Conservation (phyloP, 2,888 invertebrate genomes). For the Oegoconia quadripuncta region DNA sequence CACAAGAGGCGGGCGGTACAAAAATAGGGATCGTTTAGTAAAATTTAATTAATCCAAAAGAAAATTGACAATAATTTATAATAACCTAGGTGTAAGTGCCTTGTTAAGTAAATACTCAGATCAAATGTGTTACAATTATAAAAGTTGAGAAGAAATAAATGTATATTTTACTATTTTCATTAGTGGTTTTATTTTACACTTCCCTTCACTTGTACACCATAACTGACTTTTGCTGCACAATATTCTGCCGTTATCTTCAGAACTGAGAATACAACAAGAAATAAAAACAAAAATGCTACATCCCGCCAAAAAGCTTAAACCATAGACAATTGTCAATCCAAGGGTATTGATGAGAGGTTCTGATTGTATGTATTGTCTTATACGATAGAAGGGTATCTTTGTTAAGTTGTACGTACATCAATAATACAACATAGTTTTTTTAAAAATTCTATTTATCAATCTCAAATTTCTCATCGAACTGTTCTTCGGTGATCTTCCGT, state of each 20-base stretch:
- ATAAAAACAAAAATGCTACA: no score
- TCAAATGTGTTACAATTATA: conserved; percentile 62
- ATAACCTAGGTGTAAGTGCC: conserved; percentile 43
- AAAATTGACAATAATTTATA: conserved; percentile 5
- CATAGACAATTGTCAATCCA: no score
- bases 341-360: no score
- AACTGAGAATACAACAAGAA: no score
- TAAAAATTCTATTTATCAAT: conserved; percentile 22
- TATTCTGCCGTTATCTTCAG: no score
- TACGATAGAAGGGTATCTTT: neutral
- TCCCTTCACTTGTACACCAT: no score
- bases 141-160: conserved; percentile 72
- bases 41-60: no score
- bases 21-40: no score
- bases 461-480: conserved; percentile 82
- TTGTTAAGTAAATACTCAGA: conserved; percentile 71
- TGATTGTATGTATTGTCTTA: no score
- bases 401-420: neutral
- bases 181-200: conserved; percentile 65
- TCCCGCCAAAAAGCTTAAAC: no score
- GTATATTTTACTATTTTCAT: conserved; percentile 79
- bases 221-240: no score
- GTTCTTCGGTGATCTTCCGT: conserved; percentile 85
- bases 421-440: neutral
- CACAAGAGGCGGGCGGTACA: no score